Base-by-base conservation (phyloP, 37 sponge, comb jelly and placozoan genomes). In the Beroe ovata region DNA sequence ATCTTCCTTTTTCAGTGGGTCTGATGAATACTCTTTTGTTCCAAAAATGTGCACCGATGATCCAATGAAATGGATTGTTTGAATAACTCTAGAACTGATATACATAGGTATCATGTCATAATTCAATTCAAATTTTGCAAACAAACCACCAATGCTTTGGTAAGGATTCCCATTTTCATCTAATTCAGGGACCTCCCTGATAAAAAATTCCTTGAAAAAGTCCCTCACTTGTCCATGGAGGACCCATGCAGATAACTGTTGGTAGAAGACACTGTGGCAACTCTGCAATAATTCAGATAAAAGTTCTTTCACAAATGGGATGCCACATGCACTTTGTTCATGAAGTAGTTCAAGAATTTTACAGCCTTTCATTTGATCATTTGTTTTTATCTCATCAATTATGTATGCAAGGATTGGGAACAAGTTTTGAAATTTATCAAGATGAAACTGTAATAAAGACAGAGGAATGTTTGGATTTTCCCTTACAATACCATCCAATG, bases 171-270 rank as follows among this genome's bases (percentile, higher is more conserved):
- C 84, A 1, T 38, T 64, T 0, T 59, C 42, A 8, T 60, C 88
- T 28, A n/a, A 22, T 20, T 34, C 3, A n/a, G 38, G 38, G 18
- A 38, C 88, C 37, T 62, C 42, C 60, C 92, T 89, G 0, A 95
- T 92, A 77, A 96, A 94, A 77, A 96, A 96, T 88, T 95, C 95
- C 38, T 60, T 47, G 14, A 90, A 32, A 29, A 60, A 35, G 33
- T 93, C 95, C 34, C 71, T 69, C n/a, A 96, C 88, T 29, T 91
- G 60, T 0, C 97, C 97, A 90, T 96, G 95, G 6, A 96, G 72
- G 90, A 96, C 91, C 95, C 95, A 96, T 0, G 94, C 92, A 38
- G 94, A 94, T 40, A 95, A 90, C 94, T 96, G 97, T 61, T 93
- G 92, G 88, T 94, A 96, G 33, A 96, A 64, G 28, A 95, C 97